Evolutionary conservation across 2,888 invertebrate genomes (phyloP).

Genomic region (Oeneis ivallda): DNA sequence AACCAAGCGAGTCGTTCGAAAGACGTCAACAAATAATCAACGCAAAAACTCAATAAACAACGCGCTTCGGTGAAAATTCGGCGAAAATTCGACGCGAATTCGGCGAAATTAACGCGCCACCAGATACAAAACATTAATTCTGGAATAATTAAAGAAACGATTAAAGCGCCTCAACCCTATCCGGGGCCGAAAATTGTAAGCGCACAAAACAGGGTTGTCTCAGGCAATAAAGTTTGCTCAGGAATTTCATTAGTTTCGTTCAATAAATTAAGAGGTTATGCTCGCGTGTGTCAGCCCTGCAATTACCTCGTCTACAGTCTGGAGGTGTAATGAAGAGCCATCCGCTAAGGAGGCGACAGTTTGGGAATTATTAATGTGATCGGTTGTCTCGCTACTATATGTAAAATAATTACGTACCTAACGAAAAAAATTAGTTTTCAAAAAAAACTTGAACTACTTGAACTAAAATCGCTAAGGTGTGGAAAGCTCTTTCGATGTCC

Average conservation of each 20-base stretch:
- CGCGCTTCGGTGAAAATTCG: not conserved
- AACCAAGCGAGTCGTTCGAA: slow-evolving; percentile 4
- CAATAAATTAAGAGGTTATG: slow-evolving; percentile 82
- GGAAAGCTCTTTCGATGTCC: too few species aligned
- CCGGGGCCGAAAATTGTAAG: slow-evolving; percentile 71
- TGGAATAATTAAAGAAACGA: slow-evolving; percentile 79
- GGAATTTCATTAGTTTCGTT: slow-evolving; percentile 82
- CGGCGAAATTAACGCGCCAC: slow-evolving; percentile 54
- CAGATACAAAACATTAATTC: slow-evolving; percentile 61
- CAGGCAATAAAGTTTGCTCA: slow-evolving; percentile 76
- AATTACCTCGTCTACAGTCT: slow-evolving; percentile 74
- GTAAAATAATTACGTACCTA: too few species aligned
- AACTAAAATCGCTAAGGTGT: too few species aligned
- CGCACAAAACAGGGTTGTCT: slow-evolving; percentile 73
- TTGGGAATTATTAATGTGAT: slow-evolving; percentile 50
- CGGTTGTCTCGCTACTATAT: slow-evolving; percentile 22
- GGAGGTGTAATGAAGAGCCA: slow-evolving; percentile 74
- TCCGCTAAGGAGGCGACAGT: slow-evolving; percentile 48
- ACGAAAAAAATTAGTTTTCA: too few species aligned
- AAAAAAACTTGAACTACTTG: too few species aligned
- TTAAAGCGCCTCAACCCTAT: slow-evolving; percentile 62
- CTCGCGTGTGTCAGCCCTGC: slow-evolving; percentile 80
- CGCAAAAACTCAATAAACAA: slow-evolving; percentile 22
- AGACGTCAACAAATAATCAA: slow-evolving; percentile 20
- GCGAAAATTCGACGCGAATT: slow-evolving; percentile 34